Base-by-base conservation (phyloP, 2,888 invertebrate genomes). In the Campoplex nolae region DNA sequence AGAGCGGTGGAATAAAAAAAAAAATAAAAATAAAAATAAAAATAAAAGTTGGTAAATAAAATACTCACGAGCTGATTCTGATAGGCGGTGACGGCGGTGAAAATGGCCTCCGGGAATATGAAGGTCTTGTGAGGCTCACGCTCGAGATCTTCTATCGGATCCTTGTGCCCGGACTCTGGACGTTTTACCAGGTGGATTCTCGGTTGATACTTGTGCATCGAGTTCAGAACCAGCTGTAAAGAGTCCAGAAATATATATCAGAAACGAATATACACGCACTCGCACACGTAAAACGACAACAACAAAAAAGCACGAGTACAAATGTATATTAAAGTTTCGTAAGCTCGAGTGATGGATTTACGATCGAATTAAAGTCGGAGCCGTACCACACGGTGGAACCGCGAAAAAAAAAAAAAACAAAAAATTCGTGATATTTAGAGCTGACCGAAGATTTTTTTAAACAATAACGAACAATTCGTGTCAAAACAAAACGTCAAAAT, bases 121-220 rank as follows among this genome's bases (percentile, higher is more conserved):
- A 97, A 97, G 76, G 97, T 97, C 93, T 97, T 96, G 95, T 96
- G 97, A 91, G 97, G 96, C 94, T 97, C 97, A 79, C 96, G 96
- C 90, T 97, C 97, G 90, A 97, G 95, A 93, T 97, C 96, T 83
- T 95, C 95, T 87, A 96, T 95, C 87, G 96, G 95, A 85, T 95
- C 95, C 76, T 95, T 94, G 86, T 96, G 95, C 84, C 95, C 95
- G 67, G 96, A 95, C 89, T 96, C 96, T 70, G 96, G 95, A 93
- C 96, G 95, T 93, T 96, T 96, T 88, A 98, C 97, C 91, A 97
- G 94, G 94, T 97, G 97, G 90, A 98, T 96, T 86, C 97, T 95
- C 0, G 97, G 97, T 93, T 97, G 97, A 93, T 98, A 97, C 93
- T 97, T 97, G 95, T 97, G 97, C 97, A 97, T 97, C 42, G 97